Evolutionary conservation across 2,113 vertebrate genomes (phyloP).

Genomic region (Steatornis caripensis): DNA sequence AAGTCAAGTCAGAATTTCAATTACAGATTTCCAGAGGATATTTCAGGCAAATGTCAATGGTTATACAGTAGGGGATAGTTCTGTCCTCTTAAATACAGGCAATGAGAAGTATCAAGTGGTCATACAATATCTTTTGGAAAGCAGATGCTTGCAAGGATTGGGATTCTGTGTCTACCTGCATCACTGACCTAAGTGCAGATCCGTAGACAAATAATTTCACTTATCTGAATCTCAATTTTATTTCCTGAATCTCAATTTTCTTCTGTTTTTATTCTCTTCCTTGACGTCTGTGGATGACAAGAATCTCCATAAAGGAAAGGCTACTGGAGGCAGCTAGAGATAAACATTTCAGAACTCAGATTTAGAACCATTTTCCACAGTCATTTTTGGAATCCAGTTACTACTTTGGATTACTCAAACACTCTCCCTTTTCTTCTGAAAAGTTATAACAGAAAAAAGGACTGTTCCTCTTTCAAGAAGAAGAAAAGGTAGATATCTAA

Average conservation of each 20-base stretch:
- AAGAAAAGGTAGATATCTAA: background rate
- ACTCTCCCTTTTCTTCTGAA: background rate
- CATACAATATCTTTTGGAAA: background rate
- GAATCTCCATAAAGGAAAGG: background rate
- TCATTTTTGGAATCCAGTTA: background rate
- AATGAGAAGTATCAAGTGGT: background rate
- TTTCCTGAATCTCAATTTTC: background rate
- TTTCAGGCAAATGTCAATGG: background rate
- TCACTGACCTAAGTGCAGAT: background rate
- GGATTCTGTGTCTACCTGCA: background rate
- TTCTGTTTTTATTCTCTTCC: background rate
- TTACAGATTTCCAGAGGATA: background rate
- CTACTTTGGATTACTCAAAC: background rate
- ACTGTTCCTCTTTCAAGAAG: background rate
- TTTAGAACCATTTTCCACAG: background rate
- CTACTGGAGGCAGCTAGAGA: background rate
- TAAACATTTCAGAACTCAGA: background rate
- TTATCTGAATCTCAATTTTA: background rate
- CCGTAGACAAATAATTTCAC: background rate
- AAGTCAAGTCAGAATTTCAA: background rate
- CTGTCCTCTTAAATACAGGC: background rate
- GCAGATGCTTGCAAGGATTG: background rate
- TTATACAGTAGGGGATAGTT: background rate
- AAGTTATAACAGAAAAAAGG: background rate
- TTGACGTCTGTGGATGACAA: background rate